Percentiles rank a stretch among this genome's conserved stretches.
phyloP scores from a whole-genome alignment of 2,888 invertebrate species.

The Sminthurides aquaticus region DNA sequence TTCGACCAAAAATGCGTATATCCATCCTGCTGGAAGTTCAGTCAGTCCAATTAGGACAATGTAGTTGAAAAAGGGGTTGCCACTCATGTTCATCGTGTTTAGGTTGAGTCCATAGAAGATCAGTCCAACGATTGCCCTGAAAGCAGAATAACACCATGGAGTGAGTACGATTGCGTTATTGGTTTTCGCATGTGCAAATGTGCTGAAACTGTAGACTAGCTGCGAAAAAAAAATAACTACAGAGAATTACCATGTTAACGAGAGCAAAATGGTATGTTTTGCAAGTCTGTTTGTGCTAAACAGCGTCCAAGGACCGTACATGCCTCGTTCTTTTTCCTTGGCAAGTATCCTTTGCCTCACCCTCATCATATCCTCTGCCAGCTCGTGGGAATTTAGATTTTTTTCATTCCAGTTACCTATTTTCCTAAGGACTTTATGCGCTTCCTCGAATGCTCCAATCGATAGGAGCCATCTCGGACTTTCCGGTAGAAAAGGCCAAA shows the following conservation, averaged over 20 bases:
- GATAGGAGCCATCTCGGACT: constrained; percentile 19
- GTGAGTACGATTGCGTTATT: too few species aligned
- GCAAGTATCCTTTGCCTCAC: background rate
- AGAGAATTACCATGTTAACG: constrained; percentile 13
- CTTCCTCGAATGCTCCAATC: constrained; percentile 6
- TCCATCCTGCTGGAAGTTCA: constrained; percentile 19
- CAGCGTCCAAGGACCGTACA: constrained; percentile 10
- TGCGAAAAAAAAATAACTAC: too few species aligned
- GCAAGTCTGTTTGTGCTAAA: constrained; percentile 13
- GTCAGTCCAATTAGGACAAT: constrained; percentile 14
- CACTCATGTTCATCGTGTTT: constrained; percentile 20
- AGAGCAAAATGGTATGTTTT: constrained; percentile 14
- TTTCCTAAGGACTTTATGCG: constrained; percentile 1
- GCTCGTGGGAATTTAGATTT: background rate
- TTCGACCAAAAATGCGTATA: constrained; percentile 8
- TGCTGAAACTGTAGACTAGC: too few species aligned
- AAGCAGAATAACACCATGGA: background rate
- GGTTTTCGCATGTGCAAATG: too few species aligned
- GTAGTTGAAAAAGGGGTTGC: constrained; percentile 20
- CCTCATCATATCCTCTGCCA: constrained; percentile 2
- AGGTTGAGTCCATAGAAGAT: constrained; percentile 19
- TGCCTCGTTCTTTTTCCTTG: background rate
- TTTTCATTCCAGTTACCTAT: constrained; percentile 13
- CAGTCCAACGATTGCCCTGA: constrained; percentile 17
- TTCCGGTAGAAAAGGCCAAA: constrained; percentile 16